A percentile compares a stretch with the other conserved stretches of the same genome.
Conservation (phyloP, 2,797 vertebrate genomes). For the Lateolabrax maculatus region DNA sequence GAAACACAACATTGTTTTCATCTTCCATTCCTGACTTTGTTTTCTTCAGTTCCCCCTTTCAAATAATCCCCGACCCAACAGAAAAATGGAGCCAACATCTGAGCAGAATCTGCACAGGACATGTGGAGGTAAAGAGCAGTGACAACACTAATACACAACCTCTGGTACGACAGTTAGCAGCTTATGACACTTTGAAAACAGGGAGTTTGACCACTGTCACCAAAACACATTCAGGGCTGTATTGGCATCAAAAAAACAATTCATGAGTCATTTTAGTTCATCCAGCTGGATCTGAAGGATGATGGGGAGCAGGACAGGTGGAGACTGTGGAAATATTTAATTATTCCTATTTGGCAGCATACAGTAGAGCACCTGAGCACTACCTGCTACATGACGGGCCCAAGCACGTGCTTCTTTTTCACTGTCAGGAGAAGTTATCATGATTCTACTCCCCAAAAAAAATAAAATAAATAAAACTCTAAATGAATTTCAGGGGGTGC, state of each 20-base stretch:
- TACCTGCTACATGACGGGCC: neutral
- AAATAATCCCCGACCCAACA: slow-evolving; percentile 36
- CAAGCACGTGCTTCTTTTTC: neutral
- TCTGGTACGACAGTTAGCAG: slow-evolving; percentile 46
- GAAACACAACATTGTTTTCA: slow-evolving; percentile 75
- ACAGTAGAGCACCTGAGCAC: neutral
- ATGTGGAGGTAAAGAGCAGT: slow-evolving; percentile 44
- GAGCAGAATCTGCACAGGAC: slow-evolving; percentile 12
- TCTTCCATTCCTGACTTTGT: slow-evolving; percentile 56
- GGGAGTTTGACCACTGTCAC: slow-evolving; percentile 12
- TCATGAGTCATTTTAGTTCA: neutral
- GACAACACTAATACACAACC: slow-evolving; percentile 31
- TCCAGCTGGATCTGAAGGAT: neutral
- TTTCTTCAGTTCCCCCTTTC: slow-evolving; percentile 27
- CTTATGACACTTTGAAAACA: slow-evolving; percentile 39
- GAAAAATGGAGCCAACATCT: slow-evolving; percentile 7
- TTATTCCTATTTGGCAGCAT: neutral
- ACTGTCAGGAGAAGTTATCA: neutral
- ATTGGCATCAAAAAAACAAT: neutral
- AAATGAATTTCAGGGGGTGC: neutral
- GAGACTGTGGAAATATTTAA: neutral
- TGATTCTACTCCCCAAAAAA: neutral
- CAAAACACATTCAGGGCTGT: slow-evolving; percentile 38
- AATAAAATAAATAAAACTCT: neutral
- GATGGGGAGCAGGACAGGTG: neutral